Conservation (phyloP, 1,140 invertebrate species). For the Hyphantria cunea region DNA sequence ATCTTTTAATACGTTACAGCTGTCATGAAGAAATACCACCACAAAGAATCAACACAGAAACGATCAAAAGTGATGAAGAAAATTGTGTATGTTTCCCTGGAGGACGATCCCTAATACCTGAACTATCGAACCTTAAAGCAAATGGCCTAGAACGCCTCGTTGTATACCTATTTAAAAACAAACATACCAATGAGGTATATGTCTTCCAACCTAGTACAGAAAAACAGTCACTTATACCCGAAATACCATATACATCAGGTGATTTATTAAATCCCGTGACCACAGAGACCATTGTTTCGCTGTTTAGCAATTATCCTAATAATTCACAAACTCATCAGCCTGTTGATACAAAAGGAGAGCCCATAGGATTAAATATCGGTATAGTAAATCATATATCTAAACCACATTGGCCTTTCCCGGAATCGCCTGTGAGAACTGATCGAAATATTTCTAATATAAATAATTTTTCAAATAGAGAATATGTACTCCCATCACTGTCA, state of each 20-base stretch:
- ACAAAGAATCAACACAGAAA: background rate
- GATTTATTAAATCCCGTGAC: conserved; percentile 12
- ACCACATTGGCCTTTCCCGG: too few species aligned
- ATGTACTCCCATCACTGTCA: too few species aligned
- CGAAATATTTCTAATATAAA: too few species aligned
- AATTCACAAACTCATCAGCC: background rate
- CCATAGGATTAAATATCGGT: too few species aligned
- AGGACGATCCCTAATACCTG: background rate
- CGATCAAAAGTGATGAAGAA: background rate
- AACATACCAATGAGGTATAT: conserved; percentile 24
- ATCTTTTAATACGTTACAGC: too few species aligned
- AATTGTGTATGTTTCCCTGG: conserved; percentile 35
- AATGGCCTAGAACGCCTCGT: conserved; percentile 39
- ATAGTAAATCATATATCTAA: too few species aligned
- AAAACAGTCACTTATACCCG: conserved; percentile 44
- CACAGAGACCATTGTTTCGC: background rate
- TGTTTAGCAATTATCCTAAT: background rate
- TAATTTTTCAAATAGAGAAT: too few species aligned
- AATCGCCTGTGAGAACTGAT: too few species aligned
- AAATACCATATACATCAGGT: conserved; percentile 32
- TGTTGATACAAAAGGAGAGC: too few species aligned
- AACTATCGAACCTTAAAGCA: background rate
- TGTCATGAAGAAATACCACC: too few species aligned
- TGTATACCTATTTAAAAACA: conserved; percentile 41
- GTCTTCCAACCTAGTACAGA: conserved; percentile 39